These are phyloP conservation scores for Betta splendens DNA, from an alignment of 2,797 vertebrate genomes.

Conservation along the genomic window DNA sequence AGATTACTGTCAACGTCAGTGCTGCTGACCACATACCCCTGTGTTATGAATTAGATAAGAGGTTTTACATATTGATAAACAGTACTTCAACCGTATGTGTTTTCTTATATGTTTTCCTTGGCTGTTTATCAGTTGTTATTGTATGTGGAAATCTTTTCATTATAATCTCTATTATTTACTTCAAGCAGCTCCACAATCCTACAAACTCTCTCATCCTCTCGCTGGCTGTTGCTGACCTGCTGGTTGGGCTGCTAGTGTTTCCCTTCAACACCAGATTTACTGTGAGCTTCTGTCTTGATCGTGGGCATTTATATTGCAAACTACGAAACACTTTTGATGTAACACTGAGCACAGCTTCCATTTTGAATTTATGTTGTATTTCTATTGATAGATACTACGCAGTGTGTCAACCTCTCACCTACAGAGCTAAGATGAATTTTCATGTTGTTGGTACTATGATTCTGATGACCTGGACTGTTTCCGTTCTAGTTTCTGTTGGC, in stretches of 20 bases:
- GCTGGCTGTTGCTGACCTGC: constrained; percentile 84
- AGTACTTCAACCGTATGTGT: constrained; percentile 19
- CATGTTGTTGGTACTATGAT: constrained; percentile 73
- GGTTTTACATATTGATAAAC: not conserved
- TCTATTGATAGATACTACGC: constrained; percentile 56
- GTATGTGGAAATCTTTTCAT: constrained; percentile 76
- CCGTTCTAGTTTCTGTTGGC: constrained; percentile 81
- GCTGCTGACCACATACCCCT: constrained; percentile 11
- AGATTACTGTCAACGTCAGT: not conserved
- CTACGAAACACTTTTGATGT: constrained; percentile 33
- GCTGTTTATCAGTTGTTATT: constrained; percentile 30
- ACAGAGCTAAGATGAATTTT: constrained; percentile 21
- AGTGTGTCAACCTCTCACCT: constrained; percentile 52
- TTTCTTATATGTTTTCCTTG: constrained; percentile 27
- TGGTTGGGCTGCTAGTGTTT: constrained; percentile 76
- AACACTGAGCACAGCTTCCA: constrained; percentile 36
- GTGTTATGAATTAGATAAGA: constrained; percentile 25
- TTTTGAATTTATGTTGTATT: constrained; percentile 55
- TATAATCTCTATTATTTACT: constrained; percentile 87
- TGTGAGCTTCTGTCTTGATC: constrained; percentile 36
- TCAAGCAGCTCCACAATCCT: constrained; percentile 88
- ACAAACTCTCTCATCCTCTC: constrained; percentile 88
- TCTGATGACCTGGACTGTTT: constrained; percentile 80
- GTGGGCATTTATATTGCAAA: constrained; percentile 35
- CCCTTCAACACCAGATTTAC: constrained; percentile 43